Conservation (phyloP, 1,140 invertebrate species). For the Drosophila parvula region DNA sequence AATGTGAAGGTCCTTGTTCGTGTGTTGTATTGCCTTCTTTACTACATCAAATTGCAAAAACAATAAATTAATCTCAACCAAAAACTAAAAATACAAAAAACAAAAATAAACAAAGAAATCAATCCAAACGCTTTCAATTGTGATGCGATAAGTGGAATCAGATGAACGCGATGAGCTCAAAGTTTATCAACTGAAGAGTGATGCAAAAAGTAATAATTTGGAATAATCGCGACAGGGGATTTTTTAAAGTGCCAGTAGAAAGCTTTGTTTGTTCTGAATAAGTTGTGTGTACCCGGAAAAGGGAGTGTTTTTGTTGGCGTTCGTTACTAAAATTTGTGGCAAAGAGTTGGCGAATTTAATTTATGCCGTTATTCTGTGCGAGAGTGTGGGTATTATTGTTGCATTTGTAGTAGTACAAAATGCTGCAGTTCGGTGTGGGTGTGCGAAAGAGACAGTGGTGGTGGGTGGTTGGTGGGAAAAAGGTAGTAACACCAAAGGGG, state of each 20-base stretch:
- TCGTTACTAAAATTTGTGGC: conserved; percentile 2
- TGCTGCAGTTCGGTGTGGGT: conserved; percentile 26
- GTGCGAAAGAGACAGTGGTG: conserved; percentile 13
- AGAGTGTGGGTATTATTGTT: conserved; percentile 47
- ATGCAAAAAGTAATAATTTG: conserved; percentile 69
- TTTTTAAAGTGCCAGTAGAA: conserved; percentile 7
- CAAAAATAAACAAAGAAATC: conserved; percentile 12
- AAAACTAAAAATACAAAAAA: not conserved
- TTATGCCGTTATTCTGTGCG: conserved; percentile 25
- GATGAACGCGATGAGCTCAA: conserved; percentile 19
- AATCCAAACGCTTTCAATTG: not conserved
- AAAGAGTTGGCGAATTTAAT: conserved; percentile 33
- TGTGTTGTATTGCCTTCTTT: conserved; percentile 58
- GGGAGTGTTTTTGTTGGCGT: conserved; percentile 55
- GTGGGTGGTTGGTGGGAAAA: conserved; percentile 9
- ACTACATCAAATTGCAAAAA: conserved; percentile 35
- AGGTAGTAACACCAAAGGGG: not conserved
- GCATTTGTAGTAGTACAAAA: conserved; percentile 39
- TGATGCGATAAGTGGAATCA: not conserved
- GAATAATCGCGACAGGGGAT: conserved; percentile 8
- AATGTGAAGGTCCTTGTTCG: conserved; percentile 79
- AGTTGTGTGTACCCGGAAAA: conserved; percentile 53
- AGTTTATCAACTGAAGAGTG: conserved; percentile 38
- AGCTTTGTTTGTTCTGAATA: conserved; percentile 79
- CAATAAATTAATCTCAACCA: conserved; percentile 26